Evolutionary conservation across 2,113 vertebrate genomes (phyloP).

Genomic region (Tachysurus vachellii): DNA sequence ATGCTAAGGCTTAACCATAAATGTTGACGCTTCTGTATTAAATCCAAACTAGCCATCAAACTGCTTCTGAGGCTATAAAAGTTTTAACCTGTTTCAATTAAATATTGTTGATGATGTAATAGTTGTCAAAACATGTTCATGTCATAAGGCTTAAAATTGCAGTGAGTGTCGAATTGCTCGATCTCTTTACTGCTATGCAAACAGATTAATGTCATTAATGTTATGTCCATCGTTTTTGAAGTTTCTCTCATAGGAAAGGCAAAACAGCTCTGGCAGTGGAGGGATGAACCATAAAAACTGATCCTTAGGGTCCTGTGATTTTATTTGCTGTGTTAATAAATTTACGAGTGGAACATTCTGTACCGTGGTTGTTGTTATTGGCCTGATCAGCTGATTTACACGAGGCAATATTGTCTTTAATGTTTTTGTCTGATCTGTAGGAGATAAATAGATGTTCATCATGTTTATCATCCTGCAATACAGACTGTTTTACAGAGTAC

Average conservation of each 20-base stretch:
- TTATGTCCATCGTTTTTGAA: neutral
- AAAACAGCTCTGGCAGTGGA: neutral
- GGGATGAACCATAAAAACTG: neutral
- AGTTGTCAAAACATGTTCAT: neutral
- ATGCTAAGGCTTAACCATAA: neutral
- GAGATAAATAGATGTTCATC: neutral
- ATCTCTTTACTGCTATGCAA: neutral
- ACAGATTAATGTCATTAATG: neutral
- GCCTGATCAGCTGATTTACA: neutral
- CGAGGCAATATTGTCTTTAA: neutral
- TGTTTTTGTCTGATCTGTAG: neutral
- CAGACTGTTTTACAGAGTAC: neutral
- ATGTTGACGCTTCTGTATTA: neutral
- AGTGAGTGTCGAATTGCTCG: neutral
- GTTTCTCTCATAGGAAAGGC: neutral
- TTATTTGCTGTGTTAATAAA: neutral
- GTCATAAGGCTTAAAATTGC: neutral
- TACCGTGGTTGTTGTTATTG: neutral
- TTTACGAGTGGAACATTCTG: neutral
- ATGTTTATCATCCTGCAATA: neutral
- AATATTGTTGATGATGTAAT: neutral
- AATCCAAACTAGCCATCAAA: neutral
- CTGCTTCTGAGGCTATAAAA: neutral
- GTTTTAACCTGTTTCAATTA: neutral
- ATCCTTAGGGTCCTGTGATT: neutral